phyloP scores from a whole-genome alignment of 1,140 invertebrate species.

The Saccostrea cuccullata region DNA sequence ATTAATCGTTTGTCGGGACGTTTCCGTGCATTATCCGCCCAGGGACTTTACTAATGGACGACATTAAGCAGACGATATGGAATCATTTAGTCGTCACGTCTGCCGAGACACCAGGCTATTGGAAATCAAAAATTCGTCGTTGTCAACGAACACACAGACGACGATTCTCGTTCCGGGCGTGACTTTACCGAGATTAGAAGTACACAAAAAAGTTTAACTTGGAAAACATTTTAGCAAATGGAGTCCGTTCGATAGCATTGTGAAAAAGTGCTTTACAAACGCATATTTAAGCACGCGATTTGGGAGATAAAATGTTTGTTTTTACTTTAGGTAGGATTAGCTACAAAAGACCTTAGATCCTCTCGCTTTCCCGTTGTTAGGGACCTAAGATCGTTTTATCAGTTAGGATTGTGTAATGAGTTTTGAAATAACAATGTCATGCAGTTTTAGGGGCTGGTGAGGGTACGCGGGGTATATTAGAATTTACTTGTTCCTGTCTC shows the following conservation, averaged over 20 bases:
- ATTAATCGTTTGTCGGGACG: conserved; percentile 17
- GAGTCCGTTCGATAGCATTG: conserved; percentile 18
- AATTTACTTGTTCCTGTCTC: background rate
- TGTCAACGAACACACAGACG: background rate
- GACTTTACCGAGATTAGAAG: background rate
- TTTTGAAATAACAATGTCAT: conserved; percentile 8
- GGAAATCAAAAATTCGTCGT: background rate
- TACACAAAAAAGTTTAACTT: conserved; percentile 7
- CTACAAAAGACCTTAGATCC: conserved; percentile 1
- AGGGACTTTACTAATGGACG: background rate
- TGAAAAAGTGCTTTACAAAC: conserved; percentile 31
- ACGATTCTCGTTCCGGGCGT: background rate
- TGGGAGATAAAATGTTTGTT: conserved; percentile 20
- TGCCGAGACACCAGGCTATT: background rate
- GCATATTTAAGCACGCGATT: conserved; percentile 35
- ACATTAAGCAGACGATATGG: background rate
- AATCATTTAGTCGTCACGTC: background rate
- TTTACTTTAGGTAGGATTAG: conserved; percentile 10
- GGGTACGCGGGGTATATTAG: conserved; percentile 2
- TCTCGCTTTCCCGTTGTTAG: conserved; percentile 11
- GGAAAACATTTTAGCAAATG: background rate
- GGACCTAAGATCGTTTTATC: background rate
- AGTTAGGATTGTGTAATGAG: background rate
- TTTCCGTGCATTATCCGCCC: background rate
- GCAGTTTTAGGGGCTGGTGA: background rate